These are phyloP conservation scores for Caloenas nicobarica DNA, from an alignment of 2,113 vertebrate genomes.

Conservation along the genomic window DNA sequence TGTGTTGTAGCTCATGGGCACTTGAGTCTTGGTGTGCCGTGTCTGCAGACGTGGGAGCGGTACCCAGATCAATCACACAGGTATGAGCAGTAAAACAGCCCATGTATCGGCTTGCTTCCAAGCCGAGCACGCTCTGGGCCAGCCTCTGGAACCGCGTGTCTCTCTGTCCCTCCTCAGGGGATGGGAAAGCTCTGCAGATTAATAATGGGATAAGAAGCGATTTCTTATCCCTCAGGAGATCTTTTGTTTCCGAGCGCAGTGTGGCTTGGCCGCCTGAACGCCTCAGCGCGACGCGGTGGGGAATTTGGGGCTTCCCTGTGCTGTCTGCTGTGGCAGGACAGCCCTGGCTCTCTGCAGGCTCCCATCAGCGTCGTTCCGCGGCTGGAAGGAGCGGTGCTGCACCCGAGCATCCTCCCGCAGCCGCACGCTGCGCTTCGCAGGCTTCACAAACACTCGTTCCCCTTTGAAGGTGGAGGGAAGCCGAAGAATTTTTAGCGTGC, in stretches of 20 bases:
- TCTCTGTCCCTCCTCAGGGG: background rate
- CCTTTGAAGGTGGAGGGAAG: background rate
- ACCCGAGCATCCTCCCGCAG: background rate
- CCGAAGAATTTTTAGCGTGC: background rate
- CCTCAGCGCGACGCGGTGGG: fast-evolving
- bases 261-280: background rate
- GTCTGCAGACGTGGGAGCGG: slow-evolving; percentile 1
- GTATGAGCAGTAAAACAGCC: background rate
- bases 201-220: background rate
- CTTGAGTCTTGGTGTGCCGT: background rate
- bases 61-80: background rate
- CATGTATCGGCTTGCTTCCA: background rate
- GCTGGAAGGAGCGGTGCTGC: background rate
- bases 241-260: background rate
- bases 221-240: background rate
- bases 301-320: background rate
- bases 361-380: background rate
- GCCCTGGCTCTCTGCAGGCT: background rate
- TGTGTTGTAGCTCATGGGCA: fast-evolving
- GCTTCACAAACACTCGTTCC: background rate
- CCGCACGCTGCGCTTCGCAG: fast-evolving
- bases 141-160: background rate
- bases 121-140: background rate
- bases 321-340: background rate
- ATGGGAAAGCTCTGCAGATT: background rate